Evolutionary conservation across 2,797 vertebrate genomes (phyloP).

Genomic region (Diglossa cyanea): DNA sequence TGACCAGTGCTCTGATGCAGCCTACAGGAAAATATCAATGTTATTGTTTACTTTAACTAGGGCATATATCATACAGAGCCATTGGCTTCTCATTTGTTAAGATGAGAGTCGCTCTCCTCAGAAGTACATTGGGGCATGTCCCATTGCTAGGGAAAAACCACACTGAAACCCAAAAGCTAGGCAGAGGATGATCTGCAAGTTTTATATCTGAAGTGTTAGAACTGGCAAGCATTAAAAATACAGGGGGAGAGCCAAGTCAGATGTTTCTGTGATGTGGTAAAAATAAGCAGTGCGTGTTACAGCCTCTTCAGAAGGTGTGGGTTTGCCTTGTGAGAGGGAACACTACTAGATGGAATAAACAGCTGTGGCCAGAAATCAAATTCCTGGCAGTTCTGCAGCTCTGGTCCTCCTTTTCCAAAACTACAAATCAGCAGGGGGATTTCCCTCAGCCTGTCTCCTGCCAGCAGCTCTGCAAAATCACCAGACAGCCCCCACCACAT

Average conservation of each 20-base stretch:
- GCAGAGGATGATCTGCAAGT: conserved; percentile 18
- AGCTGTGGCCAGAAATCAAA: conserved; percentile 72
- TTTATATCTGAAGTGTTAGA: conserved; percentile 63
- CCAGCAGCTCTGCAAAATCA: conserved; percentile 65
- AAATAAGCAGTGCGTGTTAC: conserved; percentile 59
- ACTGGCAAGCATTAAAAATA: conserved; percentile 60
- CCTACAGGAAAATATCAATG: conserved; percentile 50
- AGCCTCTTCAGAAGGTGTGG: conserved; percentile 57
- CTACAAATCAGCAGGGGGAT: conserved; percentile 71
- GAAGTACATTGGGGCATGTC: not conserved
- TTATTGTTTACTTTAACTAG: conserved; percentile 63
- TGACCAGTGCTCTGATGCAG: conserved; percentile 42
- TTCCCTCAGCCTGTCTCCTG: conserved; percentile 40
- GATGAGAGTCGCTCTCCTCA: conserved; percentile 7
- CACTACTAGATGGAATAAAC: conserved; percentile 65
- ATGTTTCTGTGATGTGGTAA: conserved; percentile 44
- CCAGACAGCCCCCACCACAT: conserved; percentile 4
- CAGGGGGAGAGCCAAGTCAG: not conserved
- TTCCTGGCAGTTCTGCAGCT: conserved; percentile 65
- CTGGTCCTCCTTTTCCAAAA: conserved; percentile 51
- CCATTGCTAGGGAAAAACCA: conserved; percentile 48
- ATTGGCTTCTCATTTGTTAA: not conserved
- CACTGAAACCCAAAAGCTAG: conserved; percentile 26
- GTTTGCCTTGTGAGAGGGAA: conserved; percentile 44
- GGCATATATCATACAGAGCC: conserved; percentile 29